phyloP scores from a whole-genome alignment of 2,888 invertebrate genomes.

The Lepidocyrtoides sp. region DNA sequence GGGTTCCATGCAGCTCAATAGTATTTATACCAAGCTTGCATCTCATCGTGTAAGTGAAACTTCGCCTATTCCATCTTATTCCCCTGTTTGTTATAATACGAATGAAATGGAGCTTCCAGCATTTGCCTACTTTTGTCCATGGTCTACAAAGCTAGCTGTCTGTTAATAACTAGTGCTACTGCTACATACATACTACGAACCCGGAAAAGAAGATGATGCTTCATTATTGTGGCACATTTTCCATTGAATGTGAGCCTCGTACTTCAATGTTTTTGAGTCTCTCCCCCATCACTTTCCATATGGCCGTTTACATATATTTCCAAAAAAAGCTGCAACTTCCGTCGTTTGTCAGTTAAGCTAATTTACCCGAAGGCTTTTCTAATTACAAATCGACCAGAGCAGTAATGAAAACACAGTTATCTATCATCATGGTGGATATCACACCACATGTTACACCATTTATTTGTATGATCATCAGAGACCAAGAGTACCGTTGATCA shows the following conservation, averaged over 20 bases:
- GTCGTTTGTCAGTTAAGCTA: constrained; percentile 77
- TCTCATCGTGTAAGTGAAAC: constrained; percentile 24
- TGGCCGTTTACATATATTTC: constrained; percentile 51
- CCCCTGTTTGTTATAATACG: constrained; percentile 47
- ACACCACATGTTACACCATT: constrained; percentile 20
- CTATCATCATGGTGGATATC: not conserved
- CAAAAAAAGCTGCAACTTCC: constrained; percentile 65
- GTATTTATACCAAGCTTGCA: not conserved
- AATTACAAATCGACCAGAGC: constrained; percentile 55
- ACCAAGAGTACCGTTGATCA: constrained; percentile 50
- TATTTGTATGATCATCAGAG: not conserved
- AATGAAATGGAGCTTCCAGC: constrained; percentile 34
- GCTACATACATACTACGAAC: not conserved
- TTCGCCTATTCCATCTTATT: constrained; percentile 63
- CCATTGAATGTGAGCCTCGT: not conserved
- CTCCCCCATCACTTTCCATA: constrained; percentile 46
- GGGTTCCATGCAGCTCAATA: constrained; percentile 35
- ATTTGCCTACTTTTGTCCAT: constrained; percentile 4
- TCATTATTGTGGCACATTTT: constrained; percentile 15
- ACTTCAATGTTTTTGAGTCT: not conserved
- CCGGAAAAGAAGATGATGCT: not conserved
- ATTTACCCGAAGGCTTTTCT: constrained; percentile 79
- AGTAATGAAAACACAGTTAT: not conserved
- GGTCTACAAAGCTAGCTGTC: constrained; percentile 38
- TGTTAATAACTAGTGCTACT: not conserved